These are phyloP conservation scores for Barypeithes pellucidus DNA, from an alignment of 2,888 invertebrate species.

Conservation along the genomic window DNA sequence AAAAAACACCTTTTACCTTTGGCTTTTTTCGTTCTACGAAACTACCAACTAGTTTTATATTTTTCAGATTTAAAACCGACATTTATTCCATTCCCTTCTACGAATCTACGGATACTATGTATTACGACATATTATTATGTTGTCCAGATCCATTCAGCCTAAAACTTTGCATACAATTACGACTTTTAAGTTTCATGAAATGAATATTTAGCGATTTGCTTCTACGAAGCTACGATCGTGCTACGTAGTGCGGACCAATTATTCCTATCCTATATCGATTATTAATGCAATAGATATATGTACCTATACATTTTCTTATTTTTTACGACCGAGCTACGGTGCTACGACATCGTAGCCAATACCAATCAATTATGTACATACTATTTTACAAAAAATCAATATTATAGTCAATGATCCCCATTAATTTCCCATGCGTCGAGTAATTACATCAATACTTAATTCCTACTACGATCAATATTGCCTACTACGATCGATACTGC, in stretches of 20 bases:
- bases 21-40: background rate
- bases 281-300: no score
- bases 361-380: background rate
- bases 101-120: background rate
- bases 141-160: no score
- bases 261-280: no score
- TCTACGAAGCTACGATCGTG: background rate
- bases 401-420: background rate
- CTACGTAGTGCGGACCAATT: no score
- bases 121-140: no score
- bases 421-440: background rate
- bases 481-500: background rate
- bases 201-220: background rate
- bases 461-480: no score
- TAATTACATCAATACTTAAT: background rate
- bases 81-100: no score
- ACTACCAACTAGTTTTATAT: no score
- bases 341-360: background rate
- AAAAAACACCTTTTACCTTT: no score
- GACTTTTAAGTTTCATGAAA: no score
- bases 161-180: no score
- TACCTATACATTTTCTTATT: background rate
- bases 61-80: no score
- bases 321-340: constrained; percentile 2
- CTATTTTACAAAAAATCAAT: background rate